Evolutionary conservation across 2,797 vertebrate species (phyloP).

Genomic region (Neopelma chrysocephalum): DNA sequence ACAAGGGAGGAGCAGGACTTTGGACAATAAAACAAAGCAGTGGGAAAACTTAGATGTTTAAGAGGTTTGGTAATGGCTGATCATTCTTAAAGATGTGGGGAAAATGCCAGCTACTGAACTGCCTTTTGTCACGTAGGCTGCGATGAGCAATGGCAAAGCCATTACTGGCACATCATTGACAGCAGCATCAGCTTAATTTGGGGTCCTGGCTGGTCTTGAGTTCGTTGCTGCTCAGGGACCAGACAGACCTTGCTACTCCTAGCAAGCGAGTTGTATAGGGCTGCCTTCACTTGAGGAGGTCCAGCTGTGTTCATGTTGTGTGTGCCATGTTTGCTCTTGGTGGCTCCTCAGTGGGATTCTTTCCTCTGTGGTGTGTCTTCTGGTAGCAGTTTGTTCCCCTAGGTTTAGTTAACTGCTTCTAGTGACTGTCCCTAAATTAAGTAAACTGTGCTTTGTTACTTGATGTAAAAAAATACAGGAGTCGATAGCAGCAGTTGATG

Average conservation of each 20-base stretch:
- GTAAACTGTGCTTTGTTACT: constrained; percentile 78
- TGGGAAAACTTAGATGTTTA: constrained; percentile 47
- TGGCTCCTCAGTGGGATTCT: constrained; percentile 64
- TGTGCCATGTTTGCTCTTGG: constrained; percentile 31
- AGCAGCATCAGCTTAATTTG: neutral
- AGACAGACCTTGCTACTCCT: neutral
- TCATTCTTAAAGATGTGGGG: fast-evolving
- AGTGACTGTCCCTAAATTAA: constrained; percentile 74
- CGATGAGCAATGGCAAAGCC: fast-evolving
- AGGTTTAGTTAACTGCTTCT: constrained; percentile 61
- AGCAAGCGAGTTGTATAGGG: neutral
- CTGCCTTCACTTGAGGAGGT: neutral
- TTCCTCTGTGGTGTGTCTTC: constrained; percentile 32
- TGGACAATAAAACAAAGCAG: neutral
- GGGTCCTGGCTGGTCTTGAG: neutral
- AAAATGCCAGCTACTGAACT: neutral
- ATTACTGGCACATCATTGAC: fast-evolving
- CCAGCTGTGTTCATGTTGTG: neutral
- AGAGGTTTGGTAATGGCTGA: neutral
- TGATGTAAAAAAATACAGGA: constrained; percentile 80
- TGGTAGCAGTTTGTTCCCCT: constrained; percentile 69
- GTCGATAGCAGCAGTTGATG: constrained; percentile 78
- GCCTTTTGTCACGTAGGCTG: neutral
- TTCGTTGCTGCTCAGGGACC: neutral
- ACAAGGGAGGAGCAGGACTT: neutral